phyloP scores from a whole-genome alignment of 1,140 invertebrate genomes.

The Helicoverpa armigera region DNA sequence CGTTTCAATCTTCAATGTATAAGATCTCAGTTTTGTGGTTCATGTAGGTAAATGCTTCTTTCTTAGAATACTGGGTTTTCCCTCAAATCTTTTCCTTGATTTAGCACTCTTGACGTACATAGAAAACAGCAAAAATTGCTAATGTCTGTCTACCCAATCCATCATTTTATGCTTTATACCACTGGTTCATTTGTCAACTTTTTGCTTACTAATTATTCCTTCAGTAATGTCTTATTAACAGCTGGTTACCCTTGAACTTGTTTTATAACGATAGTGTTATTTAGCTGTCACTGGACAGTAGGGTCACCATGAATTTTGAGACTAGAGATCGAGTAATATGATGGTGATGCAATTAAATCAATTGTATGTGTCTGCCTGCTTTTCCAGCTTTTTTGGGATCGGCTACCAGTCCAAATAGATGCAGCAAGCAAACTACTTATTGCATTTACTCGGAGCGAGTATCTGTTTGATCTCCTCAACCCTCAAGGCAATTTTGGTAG shows the following conservation, averaged over 20 bases:
- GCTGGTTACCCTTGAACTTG: constrained; percentile 60
- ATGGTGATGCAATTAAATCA: too few relatives aligned
- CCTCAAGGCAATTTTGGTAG: too few relatives aligned
- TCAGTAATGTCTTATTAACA: constrained; percentile 31
- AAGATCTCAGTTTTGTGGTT: too few relatives aligned
- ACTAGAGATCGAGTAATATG: too few relatives aligned
- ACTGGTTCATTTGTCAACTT: constrained; percentile 27
- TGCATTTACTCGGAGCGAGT: too few relatives aligned
- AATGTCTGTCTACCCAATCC: background rate
- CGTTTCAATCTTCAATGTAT: too few relatives aligned
- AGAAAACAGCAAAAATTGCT: background rate
- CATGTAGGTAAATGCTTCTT: too few relatives aligned
- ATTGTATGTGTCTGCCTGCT: too few relatives aligned
- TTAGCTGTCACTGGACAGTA: constrained; percentile 32
- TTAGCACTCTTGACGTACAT: background rate
- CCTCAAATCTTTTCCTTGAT: background rate
- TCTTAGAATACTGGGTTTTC: too few relatives aligned
- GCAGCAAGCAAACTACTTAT: too few relatives aligned
- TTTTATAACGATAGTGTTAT: constrained; percentile 49
- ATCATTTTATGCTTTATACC: background rate
- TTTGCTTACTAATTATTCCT: constrained; percentile 33
- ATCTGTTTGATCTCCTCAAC: too few relatives aligned
- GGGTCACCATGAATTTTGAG: constrained; percentile 23
- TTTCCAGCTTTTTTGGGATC: background rate
- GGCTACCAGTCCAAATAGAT: background rate